Base-by-base conservation (phyloP, 64 coral and sea anemone species). In the Porites lutea region DNA sequence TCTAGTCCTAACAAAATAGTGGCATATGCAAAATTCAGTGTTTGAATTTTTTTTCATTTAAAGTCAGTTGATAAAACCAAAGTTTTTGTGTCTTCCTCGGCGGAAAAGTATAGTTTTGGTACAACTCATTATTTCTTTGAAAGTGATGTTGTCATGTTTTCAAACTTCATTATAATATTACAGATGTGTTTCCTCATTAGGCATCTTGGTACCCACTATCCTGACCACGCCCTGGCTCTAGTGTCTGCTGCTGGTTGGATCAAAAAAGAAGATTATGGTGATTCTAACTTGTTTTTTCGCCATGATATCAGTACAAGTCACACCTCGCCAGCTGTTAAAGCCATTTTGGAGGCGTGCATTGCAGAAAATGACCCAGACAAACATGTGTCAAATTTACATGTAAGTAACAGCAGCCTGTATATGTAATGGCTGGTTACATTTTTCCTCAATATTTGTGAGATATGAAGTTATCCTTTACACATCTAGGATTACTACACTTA, bases 321-420 rank as follows among this genome's bases (percentile, higher is more conserved):
- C 73, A 92, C 90, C 9, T 89, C 93, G 4, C 87, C 97, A 55
- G 73, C 77, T 15, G 84, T 96, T 12, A 99, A 96, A 86, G 54
- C 76, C 45, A 88, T 95, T 52, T 70, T 99, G 37, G 97, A 99
- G 73, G 82, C 97, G 37, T 99, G 97, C 82, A 73, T 91, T 13
- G 78, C 88, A 57, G 97, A 99, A 86, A 99, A 99, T 94, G 97
- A 99, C 93, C 94, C 89, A 5, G 97, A 96, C n/a, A 99, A 99
- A 78, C 94, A 94, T 53, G 81, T 91, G 3, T 91, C 97, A 37
- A 99, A 99, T 77, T 93, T 99, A 74, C 94, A 96, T 88, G 97
- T 99, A 89, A 71, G 91, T 78, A 61, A 61, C 49, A 37, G 10
- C 47, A 13, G 14, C 44, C 3, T 59, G 13, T 37, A 37, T 37